Evolutionary conservation across 2,797 vertebrate species (phyloP).

Genomic region (Sus cebifrons): DNA sequence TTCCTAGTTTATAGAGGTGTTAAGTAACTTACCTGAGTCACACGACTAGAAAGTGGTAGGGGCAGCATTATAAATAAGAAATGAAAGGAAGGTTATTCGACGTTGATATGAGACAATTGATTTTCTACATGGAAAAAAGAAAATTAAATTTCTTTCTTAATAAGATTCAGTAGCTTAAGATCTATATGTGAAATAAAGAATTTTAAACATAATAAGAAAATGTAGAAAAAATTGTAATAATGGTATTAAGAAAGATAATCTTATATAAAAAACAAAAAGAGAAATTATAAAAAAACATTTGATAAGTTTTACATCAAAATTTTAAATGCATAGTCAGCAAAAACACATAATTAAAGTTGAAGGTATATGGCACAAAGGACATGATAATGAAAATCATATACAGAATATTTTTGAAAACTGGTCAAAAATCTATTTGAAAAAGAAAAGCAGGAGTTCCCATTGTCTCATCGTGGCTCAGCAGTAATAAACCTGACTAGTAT

Average conservation of each 20-base stretch:
- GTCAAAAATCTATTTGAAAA: conserved; percentile 17
- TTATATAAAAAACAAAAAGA: not conserved
- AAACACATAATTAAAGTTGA: not conserved
- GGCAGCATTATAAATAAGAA: too few species aligned
- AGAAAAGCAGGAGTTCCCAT: not conserved
- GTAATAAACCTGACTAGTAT: too few species aligned
- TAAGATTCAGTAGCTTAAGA: too few species aligned
- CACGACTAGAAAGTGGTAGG: too few species aligned
- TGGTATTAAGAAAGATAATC: not conserved
- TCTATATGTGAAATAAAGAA: too few species aligned
- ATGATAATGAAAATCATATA: not conserved
- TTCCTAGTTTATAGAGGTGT: too few species aligned
- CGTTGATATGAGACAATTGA: too few species aligned
- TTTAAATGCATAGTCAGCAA: not conserved
- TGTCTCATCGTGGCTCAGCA: too few species aligned
- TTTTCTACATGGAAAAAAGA: too few species aligned
- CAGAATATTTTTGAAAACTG: not conserved
- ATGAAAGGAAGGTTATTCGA: too few species aligned
- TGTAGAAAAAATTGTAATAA: not conserved
- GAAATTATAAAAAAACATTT: not conserved
- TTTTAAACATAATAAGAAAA: not conserved
- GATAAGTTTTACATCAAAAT: not conserved
- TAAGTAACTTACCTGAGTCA: too few species aligned
- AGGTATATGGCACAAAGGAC: not conserved
- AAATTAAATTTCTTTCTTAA: too few species aligned